Base-by-base conservation (phyloP, 1,140 invertebrate genomes). In the Brachionus paranguensis region DNA sequence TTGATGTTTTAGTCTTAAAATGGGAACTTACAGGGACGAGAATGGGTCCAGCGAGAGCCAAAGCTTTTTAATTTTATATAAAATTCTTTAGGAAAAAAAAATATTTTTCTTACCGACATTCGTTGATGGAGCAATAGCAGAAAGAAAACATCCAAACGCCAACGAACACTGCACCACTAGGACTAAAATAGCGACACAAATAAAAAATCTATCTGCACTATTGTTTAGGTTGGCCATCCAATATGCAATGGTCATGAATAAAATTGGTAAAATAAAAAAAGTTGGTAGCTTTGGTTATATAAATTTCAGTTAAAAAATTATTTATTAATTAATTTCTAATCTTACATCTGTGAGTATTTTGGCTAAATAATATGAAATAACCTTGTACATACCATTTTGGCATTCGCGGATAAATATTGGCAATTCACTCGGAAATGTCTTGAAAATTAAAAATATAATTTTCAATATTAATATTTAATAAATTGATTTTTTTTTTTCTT, bases 301-400 rank as follows among this genome's bases (percentile, higher is more conserved):
- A 95, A 91, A 88, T 89, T 92, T 92, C 96, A 90, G 98, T 98
- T 93, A 93, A 89, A 97, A 97, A 1, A 96, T 88, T 1, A 37
- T 37, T 37, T 37, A 37, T 6, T 37, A 27, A 85, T n/a, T 33
- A 1, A 14, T 14, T 47, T 14, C 6, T 47, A 55, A 29, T 50
- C n/a, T 72, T 53, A 84, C 81, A 74, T 84, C 65, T 1, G 65
- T 84, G 27, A 84, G 3, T 41, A 70, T 53, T 55, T 84, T 84
- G 11, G 81, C 65, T 20, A 84, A 17, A 11, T 84, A 84, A 74
- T 84, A 84, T 10, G 65, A 55, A 45, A 72, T 53, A 4, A 72
- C 65, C 14, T 20, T 70, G 20, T 70, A 84, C 60, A 84, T 72
- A 17, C 65, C 45, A 27, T 84, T 84, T 84, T 72, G 27, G 45